Percentiles rank a stretch among this genome's conserved stretches.
Evolutionary conservation across 2,888 invertebrate genomes (phyloP).

Genomic region (Drosophila neotestacea): DNA sequence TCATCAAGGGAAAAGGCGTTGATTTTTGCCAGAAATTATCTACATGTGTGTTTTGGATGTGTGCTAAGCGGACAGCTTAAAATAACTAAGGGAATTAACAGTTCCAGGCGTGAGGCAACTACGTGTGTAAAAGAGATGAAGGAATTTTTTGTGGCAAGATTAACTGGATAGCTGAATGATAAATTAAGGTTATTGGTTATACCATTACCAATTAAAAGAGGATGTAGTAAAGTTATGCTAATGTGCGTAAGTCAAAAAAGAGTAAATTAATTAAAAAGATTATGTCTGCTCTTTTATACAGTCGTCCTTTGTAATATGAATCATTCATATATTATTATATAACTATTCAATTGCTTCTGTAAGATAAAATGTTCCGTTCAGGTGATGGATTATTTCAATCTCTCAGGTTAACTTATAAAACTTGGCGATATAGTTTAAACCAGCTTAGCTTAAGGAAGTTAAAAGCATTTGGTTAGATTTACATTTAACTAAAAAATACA

Average conservation of each 20-base stretch:
- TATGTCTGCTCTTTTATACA: neutral
- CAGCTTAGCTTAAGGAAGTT: no score
- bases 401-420: no score
- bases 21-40: constrained; percentile 40
- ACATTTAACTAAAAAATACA: no score
- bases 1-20: constrained; percentile 41
- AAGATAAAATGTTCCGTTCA: no score
- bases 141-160: neutral
- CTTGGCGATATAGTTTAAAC: no score
- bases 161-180: neutral
- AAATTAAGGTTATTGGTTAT: neutral
- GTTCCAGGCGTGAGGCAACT: constrained; percentile 1
- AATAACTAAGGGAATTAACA: constrained; percentile 52
- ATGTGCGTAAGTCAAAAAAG: no score
- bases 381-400: no score
- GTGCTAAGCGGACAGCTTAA: constrained; percentile 13
- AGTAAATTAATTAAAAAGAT: neutral
- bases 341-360: no score
- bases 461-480: no score
- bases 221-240: neutral
- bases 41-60: constrained; percentile 6
- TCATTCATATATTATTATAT: no score
- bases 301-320: no score
- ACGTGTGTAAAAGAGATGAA: neutral
- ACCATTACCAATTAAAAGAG: neutral